Evolutionary conservation across 1,140 invertebrate species (phyloP), one percentile per base, ranked within the genome.

Genomic region (Venustaconcha ellipsiformis): DNA sequence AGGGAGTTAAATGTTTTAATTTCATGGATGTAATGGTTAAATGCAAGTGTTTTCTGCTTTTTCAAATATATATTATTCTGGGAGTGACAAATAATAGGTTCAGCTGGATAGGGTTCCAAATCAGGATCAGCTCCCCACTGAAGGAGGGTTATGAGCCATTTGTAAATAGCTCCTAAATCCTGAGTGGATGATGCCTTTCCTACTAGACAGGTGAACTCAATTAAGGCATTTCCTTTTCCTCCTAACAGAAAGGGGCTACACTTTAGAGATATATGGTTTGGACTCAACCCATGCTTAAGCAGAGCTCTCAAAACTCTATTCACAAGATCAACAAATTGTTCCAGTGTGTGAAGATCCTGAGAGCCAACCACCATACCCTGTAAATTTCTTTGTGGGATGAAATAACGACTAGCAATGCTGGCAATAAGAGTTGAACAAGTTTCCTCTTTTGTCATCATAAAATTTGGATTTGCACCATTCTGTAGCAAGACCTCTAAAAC

Each of bases 61-160:
- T 86, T 85, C 30, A 89, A 81, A 71, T 84, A 89, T 67, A 89
- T 89, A 48, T 85, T 87, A 68, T 87, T 89, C 70, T 89, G 88
- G 6, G 84, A 88, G 72, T 89, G 88, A 66, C 83, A 87, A 72
- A 89, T 88, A 62, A 88, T 86, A 37, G 86, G 83, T 26, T 89
- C 88, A 1, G 88, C 85, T 13, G 85, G 85, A 72, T 88, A 88
- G 6, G 88, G 87, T 77, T 88, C 85, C 30, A 89, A 71, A 65
- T 89, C 86, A 18, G 88, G 88, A 72, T 89, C 78, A 26, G 86
- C 88, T 20, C 88, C 88, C 85, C 84, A 88, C 75, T 87, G 85
- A 6, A 89, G 70, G 13, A 88, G 76, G 3, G 86, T 88, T 57
- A 72, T 74, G 15, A 89, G 64, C 88, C 88, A 89, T 14, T 58